These are phyloP conservation scores for Apocrypta bakeri DNA, from an alignment of 1,140 invertebrate genomes.

Conservation along the genomic window DNA sequence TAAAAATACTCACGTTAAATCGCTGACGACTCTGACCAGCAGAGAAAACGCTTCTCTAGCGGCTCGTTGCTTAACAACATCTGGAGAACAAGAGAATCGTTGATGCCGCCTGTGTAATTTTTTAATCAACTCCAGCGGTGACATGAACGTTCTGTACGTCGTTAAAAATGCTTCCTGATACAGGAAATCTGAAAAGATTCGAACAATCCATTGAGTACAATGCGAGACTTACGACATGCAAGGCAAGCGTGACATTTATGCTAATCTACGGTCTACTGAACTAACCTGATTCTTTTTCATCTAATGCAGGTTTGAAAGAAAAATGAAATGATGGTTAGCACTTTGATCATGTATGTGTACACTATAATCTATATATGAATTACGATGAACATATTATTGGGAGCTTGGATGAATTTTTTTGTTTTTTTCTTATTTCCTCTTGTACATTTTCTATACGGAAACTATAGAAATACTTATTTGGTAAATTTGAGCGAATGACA, in stretches of 20 bases:
- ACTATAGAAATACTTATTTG: neutral
- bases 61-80: conserved; percentile 83
- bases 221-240: neutral
- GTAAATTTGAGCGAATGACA: neutral
- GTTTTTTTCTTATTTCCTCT: neutral
- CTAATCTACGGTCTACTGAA: conserved; percentile 47
- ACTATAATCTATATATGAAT: conserved; percentile 35
- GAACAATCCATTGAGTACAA: neutral
- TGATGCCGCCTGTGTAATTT: conserved; percentile 92
- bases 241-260: conserved; percentile 54
- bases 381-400: conserved; percentile 15
- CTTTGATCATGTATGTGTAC: neutral
- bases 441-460: neutral
- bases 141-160: conserved; percentile 96
- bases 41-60: conserved; percentile 91
- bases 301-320: conserved; percentile 61
- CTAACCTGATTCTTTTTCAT: conserved; percentile 77
- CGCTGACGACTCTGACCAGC: conserved; percentile 92
- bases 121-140: conserved; percentile 89
- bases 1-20: conserved; percentile 87
- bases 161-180: conserved; percentile 98
- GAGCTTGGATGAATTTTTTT: conserved; percentile 3
- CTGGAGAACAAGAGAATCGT: conserved; percentile 85
- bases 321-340: conserved; percentile 42
- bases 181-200: conserved; percentile 83